Evolutionary conservation across 2,888 invertebrate genomes (phyloP), one percentile per base, ranked within the genome.

Genomic region (Emmelina monodactyla): DNA sequence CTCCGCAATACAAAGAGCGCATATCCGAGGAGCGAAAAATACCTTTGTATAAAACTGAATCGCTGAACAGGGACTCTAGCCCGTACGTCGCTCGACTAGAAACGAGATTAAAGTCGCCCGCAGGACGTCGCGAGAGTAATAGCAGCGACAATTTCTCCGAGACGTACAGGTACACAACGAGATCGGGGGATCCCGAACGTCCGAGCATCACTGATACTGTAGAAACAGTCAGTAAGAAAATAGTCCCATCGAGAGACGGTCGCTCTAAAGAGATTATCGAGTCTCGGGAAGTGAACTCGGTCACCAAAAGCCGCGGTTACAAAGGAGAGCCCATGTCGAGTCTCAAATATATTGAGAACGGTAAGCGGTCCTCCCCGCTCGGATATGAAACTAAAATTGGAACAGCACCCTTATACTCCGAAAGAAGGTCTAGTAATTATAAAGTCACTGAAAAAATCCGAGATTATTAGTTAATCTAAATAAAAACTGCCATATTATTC

Each of bases 131-230:
- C 35, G 86, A 87, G 14, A 87, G 85, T 51, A 84, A 84, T 46
- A 86, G 85, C 45, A 86, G 85, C 43, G 88, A 87, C 42, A 88
- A 88, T 53, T 88, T 83, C 57, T 86, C 87, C 1, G 88, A 88
- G 62, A 88, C 88, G 0, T 87, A 86, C 51, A 84, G 87, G 51
- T 87, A 87, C 44, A 85, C 85, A 5, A 86, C 86, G 10, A 82
- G 85, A 41, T 83, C 84, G 6, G 87, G 85, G 37, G 85, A 88
- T 58, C 87, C 88, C 1, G 69, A 82, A 35, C 68, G 87, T 44
- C 88, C 88, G 13, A 85, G 85, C 50, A 81, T 88, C 35, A 88
- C 89, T 14, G 87, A 89, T 51, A 87, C 87, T 1, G 86, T 87
- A 11, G 85, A 87, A 55, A 88, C 84, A 30, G 84, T 86, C 48